Evolutionary conservation across 2,888 invertebrate species (phyloP).

Genomic region (Patella caerulea): DNA sequence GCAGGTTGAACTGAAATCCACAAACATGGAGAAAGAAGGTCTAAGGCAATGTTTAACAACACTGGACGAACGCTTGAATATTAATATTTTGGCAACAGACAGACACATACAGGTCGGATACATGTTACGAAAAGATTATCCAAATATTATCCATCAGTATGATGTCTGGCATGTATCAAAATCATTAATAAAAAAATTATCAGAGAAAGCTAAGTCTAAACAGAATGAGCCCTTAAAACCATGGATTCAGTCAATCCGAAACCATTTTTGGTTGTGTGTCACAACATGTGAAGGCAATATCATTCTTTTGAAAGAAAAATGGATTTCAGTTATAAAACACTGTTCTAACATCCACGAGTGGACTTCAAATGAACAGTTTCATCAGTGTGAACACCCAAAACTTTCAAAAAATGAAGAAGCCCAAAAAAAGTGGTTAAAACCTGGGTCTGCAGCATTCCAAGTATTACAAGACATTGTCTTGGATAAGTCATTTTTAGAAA

Average conservation of each 20-base stretch:
- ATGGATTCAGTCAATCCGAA: neutral
- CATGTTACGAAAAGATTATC: neutral
- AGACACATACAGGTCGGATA: neutral
- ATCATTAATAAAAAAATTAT: neutral
- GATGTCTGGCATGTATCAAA: neutral
- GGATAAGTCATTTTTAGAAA: neutral
- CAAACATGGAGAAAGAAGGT: no score
- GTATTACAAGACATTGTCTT: neutral
- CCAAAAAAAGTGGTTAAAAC: neutral
- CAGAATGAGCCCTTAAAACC: neutral
- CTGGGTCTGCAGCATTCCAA: neutral
- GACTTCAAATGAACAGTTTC: neutral
- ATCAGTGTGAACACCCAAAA: neutral
- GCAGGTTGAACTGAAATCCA: no score
- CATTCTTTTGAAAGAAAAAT: neutral
- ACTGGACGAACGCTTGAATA: no score
- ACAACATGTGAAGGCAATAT: neutral
- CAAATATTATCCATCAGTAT: neutral
- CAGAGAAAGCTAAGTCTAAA: neutral
- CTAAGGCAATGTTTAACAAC: no score
- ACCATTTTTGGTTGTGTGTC: neutral
- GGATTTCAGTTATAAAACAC: neutral
- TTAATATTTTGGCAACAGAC: neutral
- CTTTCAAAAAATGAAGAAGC: neutral
- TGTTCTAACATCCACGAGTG: neutral